Conservation (phyloP, 2,797 vertebrate species). For the Hoplostethus atlanticus region DNA sequence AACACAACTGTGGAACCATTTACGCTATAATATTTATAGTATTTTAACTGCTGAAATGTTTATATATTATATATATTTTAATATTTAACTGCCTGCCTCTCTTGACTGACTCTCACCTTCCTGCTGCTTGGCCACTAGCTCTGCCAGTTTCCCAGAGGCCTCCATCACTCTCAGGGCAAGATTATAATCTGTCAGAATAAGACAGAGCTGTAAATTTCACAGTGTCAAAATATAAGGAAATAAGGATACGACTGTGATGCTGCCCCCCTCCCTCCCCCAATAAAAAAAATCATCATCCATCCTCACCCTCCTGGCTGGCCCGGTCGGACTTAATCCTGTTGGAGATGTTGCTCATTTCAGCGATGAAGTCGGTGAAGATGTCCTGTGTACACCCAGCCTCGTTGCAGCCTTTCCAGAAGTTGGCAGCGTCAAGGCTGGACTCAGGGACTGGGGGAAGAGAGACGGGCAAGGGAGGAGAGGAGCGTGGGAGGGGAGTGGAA, state of each 20-base stretch:
- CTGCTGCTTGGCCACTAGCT: constrained; percentile 69
- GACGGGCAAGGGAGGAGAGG: accelerated
- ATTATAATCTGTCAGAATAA: constrained; percentile 75
- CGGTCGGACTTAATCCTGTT: constrained; percentile 68
- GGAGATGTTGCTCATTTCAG: constrained; percentile 65
- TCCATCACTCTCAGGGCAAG: constrained; percentile 68
- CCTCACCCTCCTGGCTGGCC: constrained; percentile 80
- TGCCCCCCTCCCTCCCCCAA: background rate
- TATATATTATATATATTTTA: too few species aligned
- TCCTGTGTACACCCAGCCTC: constrained; percentile 70
- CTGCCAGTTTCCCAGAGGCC: constrained; percentile 74
- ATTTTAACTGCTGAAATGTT: too few species aligned
- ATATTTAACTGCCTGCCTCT: too few species aligned
- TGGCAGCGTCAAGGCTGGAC: constrained; percentile 20
- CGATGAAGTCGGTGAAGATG: constrained; percentile 73
- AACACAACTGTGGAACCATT: too few species aligned
- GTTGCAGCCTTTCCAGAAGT: constrained; percentile 83
- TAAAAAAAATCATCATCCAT: too few species aligned
- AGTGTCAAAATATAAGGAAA: background rate
- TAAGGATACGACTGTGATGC: background rate
- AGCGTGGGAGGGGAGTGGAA: background rate
- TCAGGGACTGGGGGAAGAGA: background rate
- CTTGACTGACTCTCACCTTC: constrained; percentile 61
- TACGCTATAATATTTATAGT: too few species aligned
- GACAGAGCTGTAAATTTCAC: constrained; percentile 4